Base-by-base conservation (phyloP, 2,797 vertebrate genomes). In the Poecile montanus region DNA sequence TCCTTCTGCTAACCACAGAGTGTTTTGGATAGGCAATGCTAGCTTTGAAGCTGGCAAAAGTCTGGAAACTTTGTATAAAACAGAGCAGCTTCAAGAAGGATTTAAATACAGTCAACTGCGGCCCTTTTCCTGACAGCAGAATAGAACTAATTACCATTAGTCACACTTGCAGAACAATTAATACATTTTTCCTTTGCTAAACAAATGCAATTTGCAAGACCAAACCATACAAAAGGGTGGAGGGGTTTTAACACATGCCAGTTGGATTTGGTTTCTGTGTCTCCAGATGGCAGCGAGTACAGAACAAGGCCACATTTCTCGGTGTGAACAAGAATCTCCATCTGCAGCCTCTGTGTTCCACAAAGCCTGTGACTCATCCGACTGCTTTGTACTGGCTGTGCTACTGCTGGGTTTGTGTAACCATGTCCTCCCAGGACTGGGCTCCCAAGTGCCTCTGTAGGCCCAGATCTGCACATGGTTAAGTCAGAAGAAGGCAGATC, bases 111-210 rank as follows among this genome's bases (percentile, higher is more conserved):
- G 50, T 71, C 68, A 75, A 68, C 50, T 88, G 87, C 0, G 44
- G 73, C 23, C 62, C 47, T 85, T 92, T 86, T 79, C 80, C 83
- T 89, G 82, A 96, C 79, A 96, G 91, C 42, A 93, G 92, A 93
- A 85, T 85, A 87, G 81, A 63, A 81, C 73, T 94, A 94, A 93
- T 70, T 81, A 84, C n/a, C 16, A 70, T 96, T 90, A 93, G 87
- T 91, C 94, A 97, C 79, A 81, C 42, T 90, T 70, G 56, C 45
- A 86, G 89, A 95, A 95, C 82, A 96, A 95, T 93, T 95, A 95
- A 92, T 92, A 81, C 76, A 92, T 95, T 95, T 88, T 96, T 92
- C 56, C 73, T 80, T 73, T 93, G 87, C 67, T 91, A 94, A 94
- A 85, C 85, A 96, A 95, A 96, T 66, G 63, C 40, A 91, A 67